Conservation (phyloP, 1,140 invertebrate species). For the Coelopa frigida region DNA sequence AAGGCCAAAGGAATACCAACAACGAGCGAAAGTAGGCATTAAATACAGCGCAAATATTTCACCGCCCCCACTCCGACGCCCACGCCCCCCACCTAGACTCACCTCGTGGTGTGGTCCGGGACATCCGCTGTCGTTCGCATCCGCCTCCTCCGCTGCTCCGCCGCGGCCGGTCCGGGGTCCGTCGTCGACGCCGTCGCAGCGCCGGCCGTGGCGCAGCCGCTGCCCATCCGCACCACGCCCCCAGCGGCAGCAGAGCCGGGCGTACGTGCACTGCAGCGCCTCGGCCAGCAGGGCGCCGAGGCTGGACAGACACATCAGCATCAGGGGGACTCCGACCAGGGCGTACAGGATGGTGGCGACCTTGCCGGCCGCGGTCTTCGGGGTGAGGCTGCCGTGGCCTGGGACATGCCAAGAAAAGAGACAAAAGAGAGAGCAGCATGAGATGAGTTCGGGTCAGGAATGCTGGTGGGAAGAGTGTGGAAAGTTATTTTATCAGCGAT, state of each 20-base stretch:
- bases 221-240: constrained; percentile 15
- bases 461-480: constrained; percentile 1
- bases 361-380: constrained; percentile 69
- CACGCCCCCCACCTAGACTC: too few relatives aligned
- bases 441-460: not conserved
- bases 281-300: constrained; percentile 73
- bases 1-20: too few relatives aligned
- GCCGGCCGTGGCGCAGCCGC: not conserved
- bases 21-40: too few relatives aligned
- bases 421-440: constrained; percentile 9
- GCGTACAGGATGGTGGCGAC: constrained; percentile 83
- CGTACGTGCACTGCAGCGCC: constrained; percentile 63
- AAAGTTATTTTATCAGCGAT: too few relatives aligned
- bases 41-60: too few relatives aligned
- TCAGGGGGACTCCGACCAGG: constrained; percentile 73
- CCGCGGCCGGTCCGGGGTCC: not conserved
- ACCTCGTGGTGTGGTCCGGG: too few relatives aligned
- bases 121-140: too few relatives aligned
- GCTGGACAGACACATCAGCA: constrained; percentile 79
- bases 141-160: too few relatives aligned
- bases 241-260: constrained; percentile 55
- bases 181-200: not conserved
- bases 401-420: constrained; percentile 23
- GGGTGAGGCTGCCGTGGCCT: constrained; percentile 75
- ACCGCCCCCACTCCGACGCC: too few relatives aligned